Percentiles rank a stretch among this genome's conserved stretches.
Evolutionary conservation across 2,797 vertebrate genomes (phyloP).

Genomic region (Microhierax caerulescens): DNA sequence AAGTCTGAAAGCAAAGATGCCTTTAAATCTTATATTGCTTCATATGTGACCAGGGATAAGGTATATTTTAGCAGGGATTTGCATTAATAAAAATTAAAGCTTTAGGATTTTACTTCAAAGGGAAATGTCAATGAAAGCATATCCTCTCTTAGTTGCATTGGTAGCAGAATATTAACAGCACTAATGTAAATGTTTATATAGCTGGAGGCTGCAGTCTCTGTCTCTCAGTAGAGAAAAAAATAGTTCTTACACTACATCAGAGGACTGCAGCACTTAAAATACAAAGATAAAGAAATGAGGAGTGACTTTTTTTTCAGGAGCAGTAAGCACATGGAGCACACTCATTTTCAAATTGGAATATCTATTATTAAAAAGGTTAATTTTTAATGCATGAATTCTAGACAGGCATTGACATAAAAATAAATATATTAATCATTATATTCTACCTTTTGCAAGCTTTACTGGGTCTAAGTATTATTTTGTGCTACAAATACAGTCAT

Average conservation of each 20-base stretch:
- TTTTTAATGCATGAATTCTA: conserved; percentile 32
- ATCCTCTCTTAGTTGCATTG: conserved; percentile 31
- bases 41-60: conserved; percentile 39
- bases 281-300: neutral
- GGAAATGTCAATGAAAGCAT: conserved; percentile 21
- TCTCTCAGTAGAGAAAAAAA: conserved; percentile 20
- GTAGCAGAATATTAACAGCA: conserved; percentile 36
- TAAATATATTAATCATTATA: conserved; percentile 1
- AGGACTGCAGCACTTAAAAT: neutral
- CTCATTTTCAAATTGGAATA: neutral
- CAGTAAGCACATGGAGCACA: neutral
- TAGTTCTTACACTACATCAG: neutral
- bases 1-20: conserved; percentile 14
- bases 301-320: neutral
- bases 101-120: conserved; percentile 57
- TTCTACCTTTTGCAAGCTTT: neutral
- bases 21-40: conserved; percentile 19
- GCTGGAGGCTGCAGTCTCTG: neutral
- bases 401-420: neutral
- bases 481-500: neutral
- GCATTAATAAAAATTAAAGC: conserved; percentile 61
- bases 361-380: conserved; percentile 20
- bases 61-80: conserved; percentile 42
- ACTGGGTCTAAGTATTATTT: neutral
- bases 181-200: conserved; percentile 35